Conservation (phyloP, 1,140 invertebrate species). For the Nasonia vitripennis region DNA sequence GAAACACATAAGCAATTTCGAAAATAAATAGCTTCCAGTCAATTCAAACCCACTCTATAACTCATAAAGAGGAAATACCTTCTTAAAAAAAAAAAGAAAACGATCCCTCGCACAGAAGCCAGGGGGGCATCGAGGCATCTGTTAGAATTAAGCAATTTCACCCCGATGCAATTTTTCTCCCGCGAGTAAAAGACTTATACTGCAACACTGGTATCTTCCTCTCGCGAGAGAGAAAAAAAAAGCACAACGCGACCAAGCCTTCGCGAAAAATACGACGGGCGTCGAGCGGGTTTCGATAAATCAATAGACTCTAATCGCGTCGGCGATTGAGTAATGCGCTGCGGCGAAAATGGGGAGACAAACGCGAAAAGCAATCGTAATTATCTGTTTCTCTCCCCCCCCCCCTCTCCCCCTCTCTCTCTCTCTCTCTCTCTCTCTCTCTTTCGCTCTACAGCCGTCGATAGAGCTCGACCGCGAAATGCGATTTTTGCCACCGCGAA, state of each 20-base stretch:
- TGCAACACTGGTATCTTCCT: neutral
- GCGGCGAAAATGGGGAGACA: slow-evolving; percentile 1
- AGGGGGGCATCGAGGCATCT: neutral
- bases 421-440: neutral
- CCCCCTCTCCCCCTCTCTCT: too few relatives aligned
- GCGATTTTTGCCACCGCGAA: slow-evolving; percentile 4
- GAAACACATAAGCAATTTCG: neutral
- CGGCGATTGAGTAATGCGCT: slow-evolving; percentile 25
- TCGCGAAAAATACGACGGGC: slow-evolving; percentile 22
- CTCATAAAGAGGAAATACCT: neutral
- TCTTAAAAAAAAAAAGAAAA: neutral
- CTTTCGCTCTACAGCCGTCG: neutral
- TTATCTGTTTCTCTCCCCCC: slow-evolving; percentile 11
- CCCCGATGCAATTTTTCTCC: neutral
- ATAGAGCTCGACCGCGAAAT: neutral
- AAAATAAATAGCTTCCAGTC: neutral
- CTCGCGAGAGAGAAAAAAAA: neutral
- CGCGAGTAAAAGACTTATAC: neutral
- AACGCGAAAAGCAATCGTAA: slow-evolving; percentile 32
- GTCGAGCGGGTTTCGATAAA: slow-evolving; percentile 36
- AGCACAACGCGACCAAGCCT: neutral
- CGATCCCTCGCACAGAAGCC: neutral
- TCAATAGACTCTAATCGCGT: slow-evolving; percentile 44
- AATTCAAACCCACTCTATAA: neutral
- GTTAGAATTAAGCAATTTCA: slow-evolving; percentile 12